Evolutionary conservation across 2,888 invertebrate species (phyloP).

Genomic region (Tortrix viridana): DNA sequence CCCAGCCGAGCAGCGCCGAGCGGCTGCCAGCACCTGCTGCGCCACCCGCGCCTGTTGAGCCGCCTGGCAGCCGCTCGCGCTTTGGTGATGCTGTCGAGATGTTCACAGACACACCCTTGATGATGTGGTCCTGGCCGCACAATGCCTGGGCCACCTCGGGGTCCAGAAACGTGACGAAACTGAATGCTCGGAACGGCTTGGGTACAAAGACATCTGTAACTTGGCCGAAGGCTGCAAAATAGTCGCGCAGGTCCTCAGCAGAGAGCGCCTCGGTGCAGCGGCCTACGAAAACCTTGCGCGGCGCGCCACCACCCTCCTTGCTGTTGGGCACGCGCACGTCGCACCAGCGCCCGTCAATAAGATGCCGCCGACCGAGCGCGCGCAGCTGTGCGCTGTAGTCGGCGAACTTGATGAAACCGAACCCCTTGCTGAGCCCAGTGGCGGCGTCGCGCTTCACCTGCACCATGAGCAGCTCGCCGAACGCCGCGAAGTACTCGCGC

Average conservation of each 20-base stretch:
- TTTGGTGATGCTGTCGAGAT: conserved; percentile 95
- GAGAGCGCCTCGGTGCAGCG: conserved; percentile 92
- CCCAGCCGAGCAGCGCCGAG: conserved; percentile 63
- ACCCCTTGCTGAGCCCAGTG: conserved; percentile 88
- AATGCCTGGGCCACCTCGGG: conserved; percentile 91
- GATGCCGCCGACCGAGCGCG: conserved; percentile 86
- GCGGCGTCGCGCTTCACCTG: conserved; percentile 85
- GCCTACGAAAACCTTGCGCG: conserved; percentile 92
- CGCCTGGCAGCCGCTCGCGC: conserved; percentile 76
- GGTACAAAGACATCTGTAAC: conserved; percentile 95
- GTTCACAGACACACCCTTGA: conserved; percentile 93
- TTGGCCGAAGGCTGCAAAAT: conserved; percentile 91
- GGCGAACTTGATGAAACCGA: conserved; percentile 88
- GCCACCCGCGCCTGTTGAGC: conserved; percentile 31
- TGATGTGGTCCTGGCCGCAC: conserved; percentile 93
- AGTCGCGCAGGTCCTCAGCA: conserved; percentile 90
- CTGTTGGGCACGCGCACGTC: conserved; percentile 89
- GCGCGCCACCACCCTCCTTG: conserved; percentile 87
- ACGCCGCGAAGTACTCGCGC: conserved; percentile 87
- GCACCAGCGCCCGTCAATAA: conserved; percentile 89
- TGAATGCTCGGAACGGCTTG: conserved; percentile 92
- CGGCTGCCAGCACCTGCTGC: conserved; percentile 26
- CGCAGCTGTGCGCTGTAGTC: conserved; percentile 87
- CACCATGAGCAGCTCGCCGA: conserved; percentile 86
- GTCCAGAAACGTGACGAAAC: conserved; percentile 93